These are phyloP conservation scores for Orchesella cincta DNA, from an alignment of 1,140 invertebrate species.

Conservation along the genomic window DNA sequence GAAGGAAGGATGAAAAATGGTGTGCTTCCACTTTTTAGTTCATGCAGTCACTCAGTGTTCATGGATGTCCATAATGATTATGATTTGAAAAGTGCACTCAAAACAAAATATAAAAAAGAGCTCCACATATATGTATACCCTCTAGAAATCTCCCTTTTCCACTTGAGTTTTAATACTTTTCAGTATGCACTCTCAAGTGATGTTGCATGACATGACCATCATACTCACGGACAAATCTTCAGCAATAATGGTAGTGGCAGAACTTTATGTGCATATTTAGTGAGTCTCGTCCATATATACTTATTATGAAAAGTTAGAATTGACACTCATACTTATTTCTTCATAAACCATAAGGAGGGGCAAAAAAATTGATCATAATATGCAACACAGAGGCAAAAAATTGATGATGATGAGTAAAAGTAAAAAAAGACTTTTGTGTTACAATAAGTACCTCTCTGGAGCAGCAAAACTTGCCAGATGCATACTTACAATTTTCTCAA, in stretches of 20 bases:
- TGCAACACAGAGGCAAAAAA: constrained; percentile 1
- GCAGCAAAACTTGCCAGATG: neutral
- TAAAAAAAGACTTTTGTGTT: neutral
- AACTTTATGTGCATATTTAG: too few species aligned
- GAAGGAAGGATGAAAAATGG: constrained; percentile 13
- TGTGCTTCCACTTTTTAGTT: neutral
- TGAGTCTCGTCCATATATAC: too few species aligned
- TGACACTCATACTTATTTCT: constrained; percentile 13
- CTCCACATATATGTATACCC: neutral
- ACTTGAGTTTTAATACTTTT: constrained; percentile 20
- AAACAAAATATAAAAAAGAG: neutral
- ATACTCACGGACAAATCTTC: constrained; percentile 21
- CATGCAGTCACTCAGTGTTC: constrained; percentile 9
- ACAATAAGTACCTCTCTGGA: neutral
- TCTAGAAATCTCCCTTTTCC: neutral
- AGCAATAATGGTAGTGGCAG: too few species aligned
- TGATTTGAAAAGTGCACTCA: neutral
- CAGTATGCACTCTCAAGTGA: too few species aligned
- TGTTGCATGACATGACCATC: too few species aligned
- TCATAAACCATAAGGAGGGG: neutral
- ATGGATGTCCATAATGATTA: constrained; percentile 18
- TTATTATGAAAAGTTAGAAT: neutral
- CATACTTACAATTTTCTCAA: neutral
- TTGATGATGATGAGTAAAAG: neutral
- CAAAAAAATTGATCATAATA: neutral